phyloP scores from a whole-genome alignment of 1,140 invertebrate genomes.

The Zaprionus ornatus region DNA sequence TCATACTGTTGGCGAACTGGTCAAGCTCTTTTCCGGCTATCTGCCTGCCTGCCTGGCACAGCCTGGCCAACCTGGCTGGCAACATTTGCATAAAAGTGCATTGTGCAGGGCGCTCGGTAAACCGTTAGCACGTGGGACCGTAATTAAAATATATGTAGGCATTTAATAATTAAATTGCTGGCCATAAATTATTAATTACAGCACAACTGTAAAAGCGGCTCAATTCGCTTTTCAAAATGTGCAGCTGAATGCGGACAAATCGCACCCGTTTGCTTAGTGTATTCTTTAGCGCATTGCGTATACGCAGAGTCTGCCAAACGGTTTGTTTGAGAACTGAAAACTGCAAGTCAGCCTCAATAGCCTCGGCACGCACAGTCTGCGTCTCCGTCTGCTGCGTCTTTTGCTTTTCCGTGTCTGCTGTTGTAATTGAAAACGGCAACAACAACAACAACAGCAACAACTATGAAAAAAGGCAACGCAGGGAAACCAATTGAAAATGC shows the following conservation, averaged over 20 bases:
- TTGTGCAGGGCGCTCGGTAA: not conserved
- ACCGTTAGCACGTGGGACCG: slow-evolving; percentile 2
- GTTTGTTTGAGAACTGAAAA: not conserved
- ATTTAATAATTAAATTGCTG: slow-evolving; percentile 1
- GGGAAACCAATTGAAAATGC: slow-evolving; percentile 37
- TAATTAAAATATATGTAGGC: slow-evolving; percentile 7
- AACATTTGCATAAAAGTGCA: slow-evolving; percentile 2
- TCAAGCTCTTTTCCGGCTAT: not conserved
- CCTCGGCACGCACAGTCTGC: too few species aligned
- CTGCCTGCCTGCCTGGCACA: too few species aligned
- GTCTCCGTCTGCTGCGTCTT: slow-evolving; percentile 10
- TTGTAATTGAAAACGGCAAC: slow-evolving; percentile 32
- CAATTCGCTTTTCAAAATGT: not conserved
- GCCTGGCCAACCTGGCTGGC: not conserved
- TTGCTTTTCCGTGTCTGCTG: slow-evolving; percentile 18
- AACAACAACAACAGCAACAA: too few species aligned
- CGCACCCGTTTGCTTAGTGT: not conserved
- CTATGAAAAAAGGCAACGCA: not conserved
- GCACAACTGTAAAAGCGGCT: not conserved
- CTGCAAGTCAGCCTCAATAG: not conserved
- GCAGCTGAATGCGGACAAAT: not conserved
- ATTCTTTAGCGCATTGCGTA: not conserved
- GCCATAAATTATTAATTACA: slow-evolving; percentile 1
- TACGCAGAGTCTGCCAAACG: not conserved
- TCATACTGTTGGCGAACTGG: too few species aligned